These are phyloP conservation scores for Operophtera brumata DNA, from an alignment of 2,888 invertebrate genomes.

Conservation along the genomic window DNA sequence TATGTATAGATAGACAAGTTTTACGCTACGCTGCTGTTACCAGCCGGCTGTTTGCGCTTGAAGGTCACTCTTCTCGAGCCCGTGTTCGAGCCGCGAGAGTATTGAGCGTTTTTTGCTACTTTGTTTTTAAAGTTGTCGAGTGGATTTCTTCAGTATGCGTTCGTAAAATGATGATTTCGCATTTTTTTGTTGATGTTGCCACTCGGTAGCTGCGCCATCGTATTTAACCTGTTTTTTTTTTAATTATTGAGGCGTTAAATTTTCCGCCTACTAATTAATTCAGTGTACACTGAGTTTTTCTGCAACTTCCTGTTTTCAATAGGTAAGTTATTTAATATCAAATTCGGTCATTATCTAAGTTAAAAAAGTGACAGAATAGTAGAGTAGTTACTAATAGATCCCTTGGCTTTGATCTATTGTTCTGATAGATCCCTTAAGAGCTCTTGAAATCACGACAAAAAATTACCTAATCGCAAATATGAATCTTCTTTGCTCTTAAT, in stretches of 20 bases:
- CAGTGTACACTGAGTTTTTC: neutral
- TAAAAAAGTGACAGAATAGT: no score
- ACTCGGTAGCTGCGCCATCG: slow-evolving; percentile 1
- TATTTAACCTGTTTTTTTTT: slow-evolving; percentile 9
- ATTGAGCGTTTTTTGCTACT: slow-evolving; percentile 31
- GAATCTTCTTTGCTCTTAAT: no score
- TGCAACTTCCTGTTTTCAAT: neutral
- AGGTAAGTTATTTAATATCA: no score
- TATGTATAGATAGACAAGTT: slow-evolving; percentile 51
- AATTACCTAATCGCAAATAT: no score
- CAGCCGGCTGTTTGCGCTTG: slow-evolving; percentile 65
- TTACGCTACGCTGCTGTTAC: slow-evolving; percentile 68
- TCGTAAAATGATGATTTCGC: slow-evolving; percentile 13
- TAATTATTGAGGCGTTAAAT: neutral
- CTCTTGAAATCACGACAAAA: no score
- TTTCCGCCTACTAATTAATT: neutral
- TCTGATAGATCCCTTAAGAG: no score
- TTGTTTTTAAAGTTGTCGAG: slow-evolving; percentile 28
- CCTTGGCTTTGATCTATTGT: no score
- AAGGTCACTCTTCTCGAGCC: slow-evolving; percentile 64
- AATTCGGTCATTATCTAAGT: no score
- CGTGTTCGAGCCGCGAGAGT: slow-evolving; percentile 22
- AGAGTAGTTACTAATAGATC: no score
- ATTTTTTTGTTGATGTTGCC: slow-evolving; percentile 1
- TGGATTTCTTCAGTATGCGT: slow-evolving; percentile 19